Percentiles rank a stretch among this genome's conserved stretches.
These are phyloP conservation scores for Entelurus aequoreus DNA, from an alignment of 2,113 vertebrate species.

Conservation along the genomic window DNA sequence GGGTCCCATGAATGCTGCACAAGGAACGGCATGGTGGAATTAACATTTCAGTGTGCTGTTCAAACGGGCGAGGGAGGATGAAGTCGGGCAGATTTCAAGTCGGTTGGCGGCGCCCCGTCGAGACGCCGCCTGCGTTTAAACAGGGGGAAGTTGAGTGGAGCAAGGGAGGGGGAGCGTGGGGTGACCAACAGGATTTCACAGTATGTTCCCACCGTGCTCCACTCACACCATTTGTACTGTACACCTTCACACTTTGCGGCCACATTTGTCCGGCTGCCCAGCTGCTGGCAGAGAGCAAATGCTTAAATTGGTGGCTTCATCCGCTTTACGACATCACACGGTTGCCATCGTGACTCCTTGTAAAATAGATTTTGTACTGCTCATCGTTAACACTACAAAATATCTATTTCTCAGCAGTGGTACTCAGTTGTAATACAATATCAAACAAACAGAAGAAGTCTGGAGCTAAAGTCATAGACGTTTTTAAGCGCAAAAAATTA, in stretches of 20 bases:
- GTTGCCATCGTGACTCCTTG: no score
- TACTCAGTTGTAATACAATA: no score
- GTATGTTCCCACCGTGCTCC: slow-evolving; percentile 25
- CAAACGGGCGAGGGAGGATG: slow-evolving; percentile 36
- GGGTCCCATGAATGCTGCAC: slow-evolving; percentile 33
- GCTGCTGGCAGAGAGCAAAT: slow-evolving; percentile 11
- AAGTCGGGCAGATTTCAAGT: slow-evolving; percentile 17
- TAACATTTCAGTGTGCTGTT: slow-evolving; percentile 20
- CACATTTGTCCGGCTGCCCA: slow-evolving; percentile 38
- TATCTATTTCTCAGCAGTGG: no score
- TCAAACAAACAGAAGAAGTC: no score
- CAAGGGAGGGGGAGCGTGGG: slow-evolving; percentile 21
- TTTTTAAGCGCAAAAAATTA: no score
- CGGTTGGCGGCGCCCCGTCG: slow-evolving; percentile 19
- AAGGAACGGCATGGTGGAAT: slow-evolving; percentile 14
- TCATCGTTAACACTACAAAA: no score
- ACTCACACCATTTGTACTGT: slow-evolving; percentile 36
- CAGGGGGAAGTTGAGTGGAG: neutral
- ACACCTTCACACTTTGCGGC: slow-evolving; percentile 45
- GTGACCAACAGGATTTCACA: slow-evolving; percentile 49
- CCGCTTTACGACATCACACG: no score
- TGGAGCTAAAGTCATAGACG: no score
- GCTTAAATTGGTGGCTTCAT: slow-evolving; percentile 12
- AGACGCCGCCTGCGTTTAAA: slow-evolving; percentile 29
- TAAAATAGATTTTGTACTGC: no score